phyloP scores from a whole-genome alignment of 53 echinoderm and acorn worm species.

The Stichopus horrens region DNA sequence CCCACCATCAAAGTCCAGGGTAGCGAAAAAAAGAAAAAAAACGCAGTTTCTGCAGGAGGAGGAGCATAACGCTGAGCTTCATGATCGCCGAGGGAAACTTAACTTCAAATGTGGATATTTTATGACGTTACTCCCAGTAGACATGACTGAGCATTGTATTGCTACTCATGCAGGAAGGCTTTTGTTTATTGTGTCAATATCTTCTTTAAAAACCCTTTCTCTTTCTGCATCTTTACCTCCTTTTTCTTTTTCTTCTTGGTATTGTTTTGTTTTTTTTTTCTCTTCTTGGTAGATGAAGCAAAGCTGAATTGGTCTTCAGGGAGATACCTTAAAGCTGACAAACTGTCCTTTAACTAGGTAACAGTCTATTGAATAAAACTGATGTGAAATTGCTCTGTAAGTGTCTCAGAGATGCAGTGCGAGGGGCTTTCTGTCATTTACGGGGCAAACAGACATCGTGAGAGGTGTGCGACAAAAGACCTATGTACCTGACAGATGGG shows the following conservation, averaged over 20 bases:
- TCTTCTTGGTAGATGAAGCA: slow-evolving; percentile 10
- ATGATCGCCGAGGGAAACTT: slow-evolving; percentile 40
- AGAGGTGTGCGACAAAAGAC: neutral
- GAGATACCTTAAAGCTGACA: slow-evolving; percentile 19
- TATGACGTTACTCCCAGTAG: slow-evolving; percentile 8
- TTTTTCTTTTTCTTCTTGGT: neutral
- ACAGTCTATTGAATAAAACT: neutral
- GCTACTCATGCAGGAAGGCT: neutral
- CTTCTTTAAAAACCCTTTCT: neutral
- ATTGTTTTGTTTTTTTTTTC: neutral
- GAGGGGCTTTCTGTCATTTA: slow-evolving; percentile 5
- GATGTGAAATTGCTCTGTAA: neutral
- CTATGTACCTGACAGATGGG: no score
- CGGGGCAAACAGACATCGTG: neutral
- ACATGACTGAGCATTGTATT: slow-evolving; percentile 3
- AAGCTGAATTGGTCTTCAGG: slow-evolving; percentile 42
- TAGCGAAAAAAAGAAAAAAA: neutral
- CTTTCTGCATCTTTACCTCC: neutral
- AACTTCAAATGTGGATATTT: slow-evolving; percentile 38
- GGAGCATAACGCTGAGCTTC: neutral
- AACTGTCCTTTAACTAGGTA: neutral
- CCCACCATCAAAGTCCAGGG: slow-evolving; percentile 18
- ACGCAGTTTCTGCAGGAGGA: no score
- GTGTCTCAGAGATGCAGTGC: neutral
- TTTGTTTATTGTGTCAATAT: slow-evolving; percentile 30